These are phyloP conservation scores for Steatocranus sp. DNA, from an alignment of 2,797 vertebrate genomes.

Conservation along the genomic window DNA sequence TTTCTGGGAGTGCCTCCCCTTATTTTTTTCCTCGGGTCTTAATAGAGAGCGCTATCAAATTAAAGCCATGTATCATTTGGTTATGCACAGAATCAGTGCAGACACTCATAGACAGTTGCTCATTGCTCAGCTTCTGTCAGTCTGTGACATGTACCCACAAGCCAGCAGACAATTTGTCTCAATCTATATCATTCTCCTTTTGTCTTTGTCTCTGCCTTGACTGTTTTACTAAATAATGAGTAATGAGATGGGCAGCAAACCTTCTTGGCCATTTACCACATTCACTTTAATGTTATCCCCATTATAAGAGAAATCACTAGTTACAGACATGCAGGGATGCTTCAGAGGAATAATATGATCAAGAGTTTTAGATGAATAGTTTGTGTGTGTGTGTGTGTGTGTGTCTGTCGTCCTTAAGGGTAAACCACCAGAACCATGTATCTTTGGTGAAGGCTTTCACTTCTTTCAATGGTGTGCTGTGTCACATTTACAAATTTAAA, in stretches of 20 bases:
- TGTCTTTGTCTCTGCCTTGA: constrained; percentile 15
- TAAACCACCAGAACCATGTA: not conserved
- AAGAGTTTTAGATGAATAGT: not conserved
- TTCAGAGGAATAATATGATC: not conserved
- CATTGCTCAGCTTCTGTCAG: constrained; percentile 29
- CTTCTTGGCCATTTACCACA: constrained; percentile 3
- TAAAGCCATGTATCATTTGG: constrained; percentile 70
- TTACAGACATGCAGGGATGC: not conserved
- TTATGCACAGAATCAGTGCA: constrained; percentile 35
- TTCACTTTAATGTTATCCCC: constrained; percentile 6
- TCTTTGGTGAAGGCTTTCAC: not conserved
- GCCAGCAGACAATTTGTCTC: constrained; percentile 29
- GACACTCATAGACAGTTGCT: constrained; percentile 17
- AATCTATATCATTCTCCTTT: constrained; percentile 7
- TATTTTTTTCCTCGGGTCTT: constrained; percentile 14
- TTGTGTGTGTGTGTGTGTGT: rapidly evolving
- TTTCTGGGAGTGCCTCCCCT: constrained; percentile 19
- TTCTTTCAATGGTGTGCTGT: not conserved
- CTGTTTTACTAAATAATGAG: constrained; percentile 36
- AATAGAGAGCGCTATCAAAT: constrained; percentile 63
- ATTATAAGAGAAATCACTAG: not conserved
- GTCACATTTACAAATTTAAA: not conserved
- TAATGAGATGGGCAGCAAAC: constrained; percentile 25
- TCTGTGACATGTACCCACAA: constrained; percentile 8
- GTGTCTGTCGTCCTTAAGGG: not conserved